These are phyloP conservation scores for Sus scrofa DNA, from an alignment of 2,113 vertebrate genomes.

Conservation along the genomic window DNA sequence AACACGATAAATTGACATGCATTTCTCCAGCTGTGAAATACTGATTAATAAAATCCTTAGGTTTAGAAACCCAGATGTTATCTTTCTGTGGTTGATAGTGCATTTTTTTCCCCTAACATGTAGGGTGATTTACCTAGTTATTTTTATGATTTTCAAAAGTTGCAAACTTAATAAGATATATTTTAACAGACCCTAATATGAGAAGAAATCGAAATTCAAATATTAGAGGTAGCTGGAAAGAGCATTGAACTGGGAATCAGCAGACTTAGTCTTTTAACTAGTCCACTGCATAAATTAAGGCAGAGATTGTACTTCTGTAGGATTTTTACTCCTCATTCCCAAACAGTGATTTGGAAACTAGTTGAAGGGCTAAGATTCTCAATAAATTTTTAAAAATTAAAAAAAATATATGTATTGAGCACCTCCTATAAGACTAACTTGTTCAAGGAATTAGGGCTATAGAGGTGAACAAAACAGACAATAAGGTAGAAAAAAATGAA, in stretches of 20 bases:
- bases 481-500: not conserved
- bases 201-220: conserved; percentile 20
- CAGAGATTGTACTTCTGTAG: not conserved
- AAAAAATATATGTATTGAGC: not conserved
- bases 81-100: not conserved
- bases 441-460: not conserved
- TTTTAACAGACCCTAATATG: not conserved
- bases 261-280: not conserved
- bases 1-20: not conserved
- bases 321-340: not conserved
- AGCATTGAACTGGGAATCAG: not conserved
- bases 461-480: not conserved
- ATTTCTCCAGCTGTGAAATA: not conserved
- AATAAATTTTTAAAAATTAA: not conserved
- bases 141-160: not conserved
- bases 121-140: not conserved
- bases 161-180: not conserved
- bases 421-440: not conserved
- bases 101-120: not conserved
- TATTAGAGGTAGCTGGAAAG: not conserved
- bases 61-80: not conserved
- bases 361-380: not conserved
- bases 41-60: not conserved
- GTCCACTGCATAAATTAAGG: not conserved
- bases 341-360: not conserved